Evolutionary conservation across 2,797 vertebrate genomes (phyloP), one percentile per base, ranked within the genome.

Genomic region (Spatula clypeata): DNA sequence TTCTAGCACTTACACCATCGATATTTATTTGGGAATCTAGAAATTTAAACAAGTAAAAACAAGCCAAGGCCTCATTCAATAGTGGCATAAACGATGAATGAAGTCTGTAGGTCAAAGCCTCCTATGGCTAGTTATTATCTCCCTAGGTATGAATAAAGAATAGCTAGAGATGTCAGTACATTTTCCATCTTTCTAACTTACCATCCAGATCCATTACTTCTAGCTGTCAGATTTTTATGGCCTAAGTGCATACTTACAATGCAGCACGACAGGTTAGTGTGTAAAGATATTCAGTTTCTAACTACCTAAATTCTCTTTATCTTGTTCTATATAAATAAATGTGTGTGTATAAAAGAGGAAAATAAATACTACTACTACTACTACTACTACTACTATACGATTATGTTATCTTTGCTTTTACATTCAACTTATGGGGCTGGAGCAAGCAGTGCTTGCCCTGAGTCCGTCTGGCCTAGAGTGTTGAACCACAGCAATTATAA

Each of bases 391-490:
- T 47, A 47, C 20, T 47, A 23, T 23, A 29, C 8, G 60, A 6
- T 31, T 8, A 49, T 5, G 4, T 55, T 2, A 29, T 15, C 14
- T 77, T 66, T 76, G 14, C 17, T 83, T 54, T 66, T 31, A 13
- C 5, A 15, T 5, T 67, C 36, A 12, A 16, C 2, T 10, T 13
- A 3, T 2, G 11, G 31, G 19, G 4, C 18, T 55, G 13, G 40
- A 86, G 45, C 0, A 1, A 82, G 19, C 27, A 13, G 1, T 5
- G 5, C 1, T 0, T 61, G 13, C 26, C 38, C n/a, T 8, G 26
- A 83, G 17, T 13, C 18, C 31, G 38, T 54, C 16, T n/a, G 47
- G 10, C 29, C 51, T n/a, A 65, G 32, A 69, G 32, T 1, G 2
- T 47, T 77, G 34, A 79, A 19, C 12, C 8, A 16, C 13, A 36